Percentiles rank a stretch among this genome's conserved stretches.
Evolutionary conservation across 1,140 invertebrate genomes (phyloP).

Genomic region (Dinothrombium tinctorium): DNA sequence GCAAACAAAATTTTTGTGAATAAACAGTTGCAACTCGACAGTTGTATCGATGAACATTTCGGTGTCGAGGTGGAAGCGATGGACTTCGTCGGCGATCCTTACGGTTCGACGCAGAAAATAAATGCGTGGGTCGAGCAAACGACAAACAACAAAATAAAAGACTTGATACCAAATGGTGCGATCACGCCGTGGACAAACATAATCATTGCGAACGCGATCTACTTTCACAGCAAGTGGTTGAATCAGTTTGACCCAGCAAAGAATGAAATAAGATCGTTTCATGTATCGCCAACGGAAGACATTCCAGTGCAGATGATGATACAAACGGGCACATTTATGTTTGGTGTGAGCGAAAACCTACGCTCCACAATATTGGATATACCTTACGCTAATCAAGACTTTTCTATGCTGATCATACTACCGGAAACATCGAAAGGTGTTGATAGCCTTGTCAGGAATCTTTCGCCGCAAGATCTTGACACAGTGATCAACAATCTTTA

Average conservation of each 20-base stretch:
- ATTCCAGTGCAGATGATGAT: conserved; percentile 14
- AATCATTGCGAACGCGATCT: conserved; percentile 22
- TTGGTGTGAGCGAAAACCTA: conserved; percentile 21
- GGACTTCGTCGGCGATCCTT: conserved; percentile 31
- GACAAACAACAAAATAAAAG: conserved; percentile 40
- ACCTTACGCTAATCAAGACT: conserved; percentile 54
- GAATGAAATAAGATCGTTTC: conserved; percentile 15
- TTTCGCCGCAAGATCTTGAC: conserved; percentile 13
- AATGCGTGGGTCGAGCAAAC: conserved; percentile 43
- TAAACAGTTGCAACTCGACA: conserved; percentile 6
- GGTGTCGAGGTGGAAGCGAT: conserved; percentile 32
- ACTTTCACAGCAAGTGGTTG: conserved; percentile 21
- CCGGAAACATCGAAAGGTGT: conserved; percentile 16
- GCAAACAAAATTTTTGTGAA: conserved; percentile 14
- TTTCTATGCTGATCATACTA: conserved; percentile 43
- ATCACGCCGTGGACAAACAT: conserved; percentile 21
- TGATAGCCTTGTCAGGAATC: conserved; percentile 10
- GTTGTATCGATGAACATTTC: conserved; percentile 13
- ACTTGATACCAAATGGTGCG: conserved; percentile 22
- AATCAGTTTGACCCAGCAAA: conserved; percentile 22
- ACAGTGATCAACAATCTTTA: conserved; percentile 13
- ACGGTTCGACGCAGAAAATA: conserved; percentile 28
- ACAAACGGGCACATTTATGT: conserved; percentile 16
- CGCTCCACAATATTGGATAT: conserved; percentile 56
- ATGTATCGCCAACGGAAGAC: conserved; percentile 16